Base-by-base conservation (phyloP, 2,888 invertebrate genomes). In the Rhogogaster chlorosoma region DNA sequence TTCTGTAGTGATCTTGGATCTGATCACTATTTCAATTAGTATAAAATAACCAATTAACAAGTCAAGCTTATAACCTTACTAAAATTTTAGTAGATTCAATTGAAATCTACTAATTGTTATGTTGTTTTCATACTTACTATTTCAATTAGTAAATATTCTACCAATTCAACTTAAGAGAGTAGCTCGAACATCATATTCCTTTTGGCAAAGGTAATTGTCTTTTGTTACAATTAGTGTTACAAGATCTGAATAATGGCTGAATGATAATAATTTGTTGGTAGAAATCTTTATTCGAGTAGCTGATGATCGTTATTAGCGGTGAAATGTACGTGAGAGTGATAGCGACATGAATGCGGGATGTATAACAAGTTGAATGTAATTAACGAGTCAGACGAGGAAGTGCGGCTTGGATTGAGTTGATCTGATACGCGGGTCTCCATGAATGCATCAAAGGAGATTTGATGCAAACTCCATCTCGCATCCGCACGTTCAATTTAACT, bases 341-440 rank as follows among this genome's bases (percentile, higher is more conserved):
- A 53, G 57, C 22, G 18, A 80, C 36, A 61, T 36, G 57, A 61
- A 61, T 80, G 42, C 22, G 64, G 84, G 78, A 83, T 86, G 86
- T 86, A 87, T 83, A 73, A 82, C 86, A 86, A 86, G 86, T 86
- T 89, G 87, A 85, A 87, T 88, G 88, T 87, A 90, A 90, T 90
- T 89, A 89, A 87, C 87, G 83, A 82, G 42, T 84, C 86, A 73
- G 83, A 86, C 85, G 87, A 87, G 88, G 89, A 89, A 89, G 88
- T 89, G 86, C 85, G 86, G 77, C 80, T 88, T 86, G 84, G 86
- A 86, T 84, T 84, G 86, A 86, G 85, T 83, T 87, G 84, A 87
- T 87, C 87, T 86, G 87, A 88, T 87, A 70, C 45, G 42, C 64
- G 83, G 83, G 83, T 83, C 83, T 83, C 83, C 83, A 32, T 70